Evolutionary conservation across 2,113 vertebrate species (phyloP).

Genomic region (Artemisiospiza belli): DNA sequence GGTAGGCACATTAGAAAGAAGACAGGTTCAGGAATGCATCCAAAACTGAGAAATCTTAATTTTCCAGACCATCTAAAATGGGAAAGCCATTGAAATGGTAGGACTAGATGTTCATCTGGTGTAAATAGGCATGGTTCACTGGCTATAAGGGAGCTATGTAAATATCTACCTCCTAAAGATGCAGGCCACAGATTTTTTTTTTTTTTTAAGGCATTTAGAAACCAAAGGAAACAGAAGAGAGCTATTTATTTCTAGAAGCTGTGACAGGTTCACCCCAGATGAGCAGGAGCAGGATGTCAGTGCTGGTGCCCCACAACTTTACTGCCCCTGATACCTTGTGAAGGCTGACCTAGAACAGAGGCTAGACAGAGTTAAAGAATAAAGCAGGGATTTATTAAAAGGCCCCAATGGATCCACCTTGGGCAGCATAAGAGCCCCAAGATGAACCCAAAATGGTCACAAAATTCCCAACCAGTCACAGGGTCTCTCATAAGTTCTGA

Average conservation of each 20-base stretch:
- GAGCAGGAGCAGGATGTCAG: background rate
- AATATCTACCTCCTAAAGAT: background rate
- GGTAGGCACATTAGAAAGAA: background rate
- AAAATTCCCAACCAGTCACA: accelerated
- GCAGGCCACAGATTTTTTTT: background rate
- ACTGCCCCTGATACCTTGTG: accelerated
- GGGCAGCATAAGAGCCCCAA: background rate
- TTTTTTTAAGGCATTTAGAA: background rate
- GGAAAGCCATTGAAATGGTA: background rate
- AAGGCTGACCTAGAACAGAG: background rate
- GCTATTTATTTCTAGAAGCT: background rate
- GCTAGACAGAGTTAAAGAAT: background rate
- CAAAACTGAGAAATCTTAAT: slow-evolving; percentile 41
- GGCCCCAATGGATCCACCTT: background rate
- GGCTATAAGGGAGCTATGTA: background rate
- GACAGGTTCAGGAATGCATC: slow-evolving; percentile 1
- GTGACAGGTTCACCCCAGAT: background rate
- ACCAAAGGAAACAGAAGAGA: background rate
- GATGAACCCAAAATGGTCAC: background rate
- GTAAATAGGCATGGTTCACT: background rate
- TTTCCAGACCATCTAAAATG: slow-evolving; percentile 39
- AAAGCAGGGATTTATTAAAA: background rate
- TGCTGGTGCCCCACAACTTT: background rate
- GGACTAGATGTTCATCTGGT: background rate
- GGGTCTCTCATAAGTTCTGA: background rate